Percentiles rank a stretch among this genome's conserved stretches.
Conservation (phyloP, 2,113 vertebrate species). For the Epinephelus cyanopodus region DNA sequence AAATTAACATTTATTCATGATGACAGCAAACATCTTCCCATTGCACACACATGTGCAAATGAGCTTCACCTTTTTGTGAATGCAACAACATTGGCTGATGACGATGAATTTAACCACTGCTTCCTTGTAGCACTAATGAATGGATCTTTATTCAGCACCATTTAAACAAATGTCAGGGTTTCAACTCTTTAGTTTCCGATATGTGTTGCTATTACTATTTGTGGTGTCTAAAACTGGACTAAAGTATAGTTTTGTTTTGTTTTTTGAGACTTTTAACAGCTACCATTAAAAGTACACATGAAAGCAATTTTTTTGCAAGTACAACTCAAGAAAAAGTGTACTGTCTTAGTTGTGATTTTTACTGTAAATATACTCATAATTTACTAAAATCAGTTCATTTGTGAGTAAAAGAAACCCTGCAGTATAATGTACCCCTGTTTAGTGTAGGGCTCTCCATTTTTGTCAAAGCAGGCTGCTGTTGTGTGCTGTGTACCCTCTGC, state of each 20-base stretch:
- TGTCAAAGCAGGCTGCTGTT: not conserved
- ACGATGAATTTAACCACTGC: not conserved
- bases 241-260: too few species aligned
- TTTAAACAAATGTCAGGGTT: conserved; percentile 1
- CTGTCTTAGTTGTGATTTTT: not conserved
- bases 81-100: not conserved
- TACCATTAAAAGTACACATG: not conserved
- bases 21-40: not conserved
- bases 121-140: conserved; percentile 9
- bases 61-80: not conserved
- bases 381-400: not conserved
- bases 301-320: not conserved
- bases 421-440: not conserved
- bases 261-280: not conserved
- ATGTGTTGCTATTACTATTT: too few species aligned
- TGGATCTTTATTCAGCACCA: not conserved
- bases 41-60: not conserved
- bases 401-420: not conserved
- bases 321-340: not conserved
- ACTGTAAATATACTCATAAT: not conserved
- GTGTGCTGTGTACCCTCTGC: not conserved
- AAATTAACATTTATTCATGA: conserved; percentile 5
- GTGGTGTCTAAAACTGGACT: too few species aligned
- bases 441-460: not conserved
- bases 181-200: too few species aligned